A percentile compares a stretch with the other conserved stretches of the same genome.
Conservation (phyloP, 2,113 vertebrate genomes). For the Thunnus thynnus region DNA sequence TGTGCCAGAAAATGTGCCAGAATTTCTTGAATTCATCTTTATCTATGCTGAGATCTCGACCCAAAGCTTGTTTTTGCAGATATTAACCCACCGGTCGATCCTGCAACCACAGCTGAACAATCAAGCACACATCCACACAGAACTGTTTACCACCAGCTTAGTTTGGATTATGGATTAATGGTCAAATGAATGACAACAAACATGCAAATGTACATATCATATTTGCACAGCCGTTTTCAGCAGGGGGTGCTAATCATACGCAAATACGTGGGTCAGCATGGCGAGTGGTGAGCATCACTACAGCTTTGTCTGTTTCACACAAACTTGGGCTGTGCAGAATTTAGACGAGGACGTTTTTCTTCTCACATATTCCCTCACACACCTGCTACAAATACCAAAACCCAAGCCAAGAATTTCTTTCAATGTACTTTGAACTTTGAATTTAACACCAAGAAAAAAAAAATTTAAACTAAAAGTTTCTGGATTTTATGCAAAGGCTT, state of each 20-base stretch:
- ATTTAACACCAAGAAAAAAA: conserved; percentile 42
- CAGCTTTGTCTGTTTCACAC: conserved; percentile 39
- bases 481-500: conserved; percentile 86
- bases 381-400: conserved; percentile 56
- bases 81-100: conserved; percentile 55
- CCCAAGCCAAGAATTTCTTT: conserved; percentile 56
- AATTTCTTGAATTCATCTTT: conserved; percentile 16
- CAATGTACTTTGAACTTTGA: conserved; percentile 63
- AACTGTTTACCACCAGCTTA: conserved; percentile 64
- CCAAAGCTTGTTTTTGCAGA: conserved; percentile 39
- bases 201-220: conserved; percentile 78
- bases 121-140: conserved; percentile 62
- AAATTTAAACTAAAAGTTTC: conserved; percentile 72
- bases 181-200: conserved; percentile 71
- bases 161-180: conserved; percentile 80
- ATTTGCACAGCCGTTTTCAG: conserved; percentile 78
- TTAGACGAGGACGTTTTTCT: conserved; percentile 15
- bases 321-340: conserved; percentile 26
- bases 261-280: conserved; percentile 73
- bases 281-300: conserved; percentile 28
- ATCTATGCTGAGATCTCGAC: conserved; percentile 27
- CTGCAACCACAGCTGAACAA: conserved; percentile 74
- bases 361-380: conserved; percentile 47
- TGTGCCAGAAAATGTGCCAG: not conserved
- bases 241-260: conserved; percentile 68